Evolutionary conservation across 2,888 invertebrate species (phyloP), one percentile per base, ranked within the genome.

Genomic region (Metopia argyrocephala): DNA sequence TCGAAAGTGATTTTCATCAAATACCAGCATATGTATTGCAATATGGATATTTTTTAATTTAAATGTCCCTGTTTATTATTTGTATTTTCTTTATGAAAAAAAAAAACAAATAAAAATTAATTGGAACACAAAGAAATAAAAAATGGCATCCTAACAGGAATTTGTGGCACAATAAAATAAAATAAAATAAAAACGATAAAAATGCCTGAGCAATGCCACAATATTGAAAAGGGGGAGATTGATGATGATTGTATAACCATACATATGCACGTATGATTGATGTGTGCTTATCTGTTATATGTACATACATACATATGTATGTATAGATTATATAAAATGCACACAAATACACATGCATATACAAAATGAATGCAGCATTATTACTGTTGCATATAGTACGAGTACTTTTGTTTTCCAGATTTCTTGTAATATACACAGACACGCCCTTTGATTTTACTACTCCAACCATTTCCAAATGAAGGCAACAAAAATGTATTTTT

Each of bases 401-500:
- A 12, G 1, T 31, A 9, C 0, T 12, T 31, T 31, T 31, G 9
- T 31, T 1, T 31, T 31, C 38, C 2, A n/a, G n/a, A 48, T 62
- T 75, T 48, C 38, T 68, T 70, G 20, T 57, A 69, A 75, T 64
- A 69, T 62, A n/a, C n/a, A 75, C 79, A 76, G 79, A 73, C 82
- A 82, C 82, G 82, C 82, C 78, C 76, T 73, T 75, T 79, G 21
- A 45, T 59, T 57, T 75, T 54, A 20, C 3, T 25, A 71, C 38
- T 21, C 50, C 31, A 38, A 12, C 65, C 61, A 65, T 45, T 38
- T 23, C 45, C 21, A 45, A 68, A 66, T 46, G 12, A 61, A 59
- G 2, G 15, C n/a, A 45, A 23, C 20, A 21, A n/a, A 56, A n/a
- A 25, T 4, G 15, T 6, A 12, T 12, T 38, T 38, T 9, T 38